Conservation (phyloP, 2,888 invertebrate species). For the Atherix ibis region DNA sequence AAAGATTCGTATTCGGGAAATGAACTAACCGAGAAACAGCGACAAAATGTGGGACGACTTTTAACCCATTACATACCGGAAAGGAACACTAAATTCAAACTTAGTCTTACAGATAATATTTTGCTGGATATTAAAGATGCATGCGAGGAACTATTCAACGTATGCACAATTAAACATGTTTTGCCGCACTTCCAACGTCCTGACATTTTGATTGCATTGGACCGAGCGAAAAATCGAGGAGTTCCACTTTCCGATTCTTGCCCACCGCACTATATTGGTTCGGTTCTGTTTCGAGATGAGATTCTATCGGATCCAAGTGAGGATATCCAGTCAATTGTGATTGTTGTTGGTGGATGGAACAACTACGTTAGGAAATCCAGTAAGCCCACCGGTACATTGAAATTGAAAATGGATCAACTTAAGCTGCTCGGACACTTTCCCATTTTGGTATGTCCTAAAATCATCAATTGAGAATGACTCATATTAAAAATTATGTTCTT, state of each 20-base stretch:
- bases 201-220: constrained; percentile 46
- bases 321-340: constrained; percentile 35
- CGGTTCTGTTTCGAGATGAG: constrained; percentile 12
- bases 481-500: constrained; percentile 10
- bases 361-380: constrained; percentile 35
- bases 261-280: constrained; percentile 36
- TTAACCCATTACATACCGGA: constrained; percentile 42
- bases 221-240: constrained; percentile 34
- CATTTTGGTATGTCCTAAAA: constrained; percentile 32
- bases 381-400: constrained; percentile 39
- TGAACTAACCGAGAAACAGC: constrained; percentile 34
- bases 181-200: constrained; percentile 51
- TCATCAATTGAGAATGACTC: constrained; percentile 3
- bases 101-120: constrained; percentile 40
- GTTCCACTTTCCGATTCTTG: constrained; percentile 36
- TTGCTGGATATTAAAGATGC: constrained; percentile 40
- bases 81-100: constrained; percentile 34
- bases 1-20: constrained; percentile 35
- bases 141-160: constrained; percentile 35
- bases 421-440: constrained; percentile 41
- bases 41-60: constrained; percentile 40
- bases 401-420: constrained; percentile 49
- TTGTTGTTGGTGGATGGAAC: constrained; percentile 47
- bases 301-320: constrained; percentile 16
- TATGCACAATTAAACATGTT: constrained; percentile 38